A percentile compares a stretch with the other conserved stretches of the same genome.
phyloP scores from a whole-genome alignment of 2,888 invertebrate species.

The Leucania comma region DNA sequence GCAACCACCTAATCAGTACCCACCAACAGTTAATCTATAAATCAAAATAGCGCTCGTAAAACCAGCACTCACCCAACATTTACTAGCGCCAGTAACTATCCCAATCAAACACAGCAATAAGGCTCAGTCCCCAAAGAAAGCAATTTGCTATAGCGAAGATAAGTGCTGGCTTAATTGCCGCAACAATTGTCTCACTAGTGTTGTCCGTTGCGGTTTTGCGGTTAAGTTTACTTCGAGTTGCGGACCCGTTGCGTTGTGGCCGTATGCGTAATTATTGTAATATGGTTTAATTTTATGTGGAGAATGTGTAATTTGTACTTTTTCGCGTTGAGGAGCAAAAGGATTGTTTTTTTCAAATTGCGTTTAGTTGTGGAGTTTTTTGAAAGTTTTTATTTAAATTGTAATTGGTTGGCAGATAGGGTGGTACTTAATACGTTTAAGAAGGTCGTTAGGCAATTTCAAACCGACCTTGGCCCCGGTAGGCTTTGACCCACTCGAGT shows the following conservation, averaged over 20 bases:
- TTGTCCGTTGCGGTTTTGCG: slow-evolving; percentile 62
- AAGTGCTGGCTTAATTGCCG: slow-evolving; percentile 79
- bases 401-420: not conserved
- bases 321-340: slow-evolving; percentile 33
- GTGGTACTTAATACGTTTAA: not conserved
- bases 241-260: slow-evolving; percentile 39
- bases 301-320: slow-evolving; percentile 51
- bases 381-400: not conserved
- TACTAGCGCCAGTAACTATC: slow-evolving; percentile 62
- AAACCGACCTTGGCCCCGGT: too few relatives aligned
- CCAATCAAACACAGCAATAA: slow-evolving; percentile 71
- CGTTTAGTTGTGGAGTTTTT: slow-evolving; percentile 6
- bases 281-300: slow-evolving; percentile 55
- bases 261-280: slow-evolving; percentile 56
- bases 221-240: slow-evolving; percentile 63
- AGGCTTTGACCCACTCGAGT: too few relatives aligned
- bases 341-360: not conserved
- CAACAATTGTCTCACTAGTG: slow-evolving; percentile 77
- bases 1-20: slow-evolving; percentile 16
- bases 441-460: too few relatives aligned
- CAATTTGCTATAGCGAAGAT: slow-evolving; percentile 77
- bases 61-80: slow-evolving; percentile 17
- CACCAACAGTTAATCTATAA: slow-evolving; percentile 27
- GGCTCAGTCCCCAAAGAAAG: slow-evolving; percentile 78
- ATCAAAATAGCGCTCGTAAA: slow-evolving; percentile 29